Evolutionary conservation across 1,140 invertebrate genomes (phyloP).

Genomic region (Mycetomoellerius zeteki): DNA sequence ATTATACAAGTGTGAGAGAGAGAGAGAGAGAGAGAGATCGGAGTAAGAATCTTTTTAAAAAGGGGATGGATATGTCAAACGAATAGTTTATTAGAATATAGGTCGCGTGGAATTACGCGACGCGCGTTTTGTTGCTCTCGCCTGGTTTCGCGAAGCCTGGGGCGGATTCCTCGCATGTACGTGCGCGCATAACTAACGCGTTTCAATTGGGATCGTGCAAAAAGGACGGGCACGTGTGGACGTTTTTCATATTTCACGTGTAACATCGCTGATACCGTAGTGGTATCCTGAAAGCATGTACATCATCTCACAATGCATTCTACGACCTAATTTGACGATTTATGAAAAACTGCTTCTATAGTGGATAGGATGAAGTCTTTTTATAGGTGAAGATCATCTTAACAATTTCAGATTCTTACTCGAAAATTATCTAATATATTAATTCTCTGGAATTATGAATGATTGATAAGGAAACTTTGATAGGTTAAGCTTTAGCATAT

Average conservation of each 20-base stretch:
- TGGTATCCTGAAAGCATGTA: neutral
- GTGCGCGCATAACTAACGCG: conserved; percentile 52
- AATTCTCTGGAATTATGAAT: neutral
- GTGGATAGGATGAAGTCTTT: neutral
- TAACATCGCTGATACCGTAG: neutral
- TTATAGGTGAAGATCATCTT: neutral
- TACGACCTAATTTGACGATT: conserved; percentile 24
- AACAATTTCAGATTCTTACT: neutral
- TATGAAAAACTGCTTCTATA: conserved; percentile 6
- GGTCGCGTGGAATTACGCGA: conserved; percentile 75
- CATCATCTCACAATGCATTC: neutral
- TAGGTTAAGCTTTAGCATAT: neutral
- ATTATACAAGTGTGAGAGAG: neutral
- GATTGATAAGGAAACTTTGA: neutral
- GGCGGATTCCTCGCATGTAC: conserved; percentile 20
- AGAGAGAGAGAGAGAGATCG: conserved; percentile 12
- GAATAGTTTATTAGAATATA: conserved; percentile 76
- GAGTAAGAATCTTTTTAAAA: conserved; percentile 60
- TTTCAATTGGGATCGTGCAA: conserved; percentile 38
- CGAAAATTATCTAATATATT: neutral
- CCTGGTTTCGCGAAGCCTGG: conserved; percentile 13
- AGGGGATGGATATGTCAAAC: conserved; percentile 54
- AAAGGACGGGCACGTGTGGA: conserved; percentile 27
- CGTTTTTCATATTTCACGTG: conserved; percentile 38
- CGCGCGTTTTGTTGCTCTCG: conserved; percentile 68